A percentile compares a stretch with the other conserved stretches of the same genome.
Conservation (phyloP, 1,140 invertebrate genomes). For the Pantala flavescens region DNA sequence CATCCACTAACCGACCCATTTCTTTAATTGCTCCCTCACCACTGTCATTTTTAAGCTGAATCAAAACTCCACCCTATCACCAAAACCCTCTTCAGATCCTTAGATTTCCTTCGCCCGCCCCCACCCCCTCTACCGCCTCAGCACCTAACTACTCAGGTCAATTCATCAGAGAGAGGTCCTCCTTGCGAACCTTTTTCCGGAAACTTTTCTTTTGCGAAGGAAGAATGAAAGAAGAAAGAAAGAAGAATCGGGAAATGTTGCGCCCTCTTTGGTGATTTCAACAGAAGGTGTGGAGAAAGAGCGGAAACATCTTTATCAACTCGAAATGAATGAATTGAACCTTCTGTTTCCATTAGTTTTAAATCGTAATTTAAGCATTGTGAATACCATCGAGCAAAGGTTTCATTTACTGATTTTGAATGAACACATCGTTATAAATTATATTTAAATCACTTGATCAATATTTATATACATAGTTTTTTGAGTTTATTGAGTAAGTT, state of each 20-base stretch:
- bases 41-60: neutral
- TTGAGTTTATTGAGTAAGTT: too few species aligned
- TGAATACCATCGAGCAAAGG: too few species aligned
- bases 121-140: neutral
- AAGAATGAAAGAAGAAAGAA: neutral
- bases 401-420: too few species aligned
- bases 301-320: too few species aligned
- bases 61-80: neutral
- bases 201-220: neutral
- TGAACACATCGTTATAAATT: too few species aligned
- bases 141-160: neutral
- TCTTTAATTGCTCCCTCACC: conserved; percentile 9
- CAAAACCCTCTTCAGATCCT: neutral
- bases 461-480: too few species aligned
- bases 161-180: neutral
- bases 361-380: too few species aligned
- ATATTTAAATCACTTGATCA: too few species aligned
- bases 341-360: too few species aligned
- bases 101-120: neutral
- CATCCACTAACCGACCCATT: neutral
- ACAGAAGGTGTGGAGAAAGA: too few species aligned
- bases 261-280: too few species aligned
- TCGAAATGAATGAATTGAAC: too few species aligned
- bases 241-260: neutral
- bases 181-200: neutral